Evolutionary conservation across 2,888 invertebrate genomes (phyloP).

Genomic region (Toxonevra muliebris): DNA sequence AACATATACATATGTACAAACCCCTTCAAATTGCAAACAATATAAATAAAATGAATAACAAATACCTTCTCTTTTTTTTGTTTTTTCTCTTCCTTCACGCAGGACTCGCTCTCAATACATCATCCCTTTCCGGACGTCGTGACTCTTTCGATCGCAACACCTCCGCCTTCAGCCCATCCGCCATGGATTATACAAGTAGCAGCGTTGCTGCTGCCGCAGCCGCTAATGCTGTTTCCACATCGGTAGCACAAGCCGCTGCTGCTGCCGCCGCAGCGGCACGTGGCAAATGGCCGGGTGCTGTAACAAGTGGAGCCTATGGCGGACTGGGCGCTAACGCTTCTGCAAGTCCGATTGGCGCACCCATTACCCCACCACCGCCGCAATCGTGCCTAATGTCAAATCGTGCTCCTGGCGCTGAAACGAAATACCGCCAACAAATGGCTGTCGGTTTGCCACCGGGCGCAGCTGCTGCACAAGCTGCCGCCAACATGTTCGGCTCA

Average conservation of each 20-base stretch:
- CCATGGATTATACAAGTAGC: conserved; percentile 72
- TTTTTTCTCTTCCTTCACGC: conserved; percentile 28
- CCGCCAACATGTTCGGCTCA: conserved; percentile 74
- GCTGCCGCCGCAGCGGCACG: conserved; percentile 66
- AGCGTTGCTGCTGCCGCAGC: conserved; percentile 61
- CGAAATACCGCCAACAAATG: conserved; percentile 75
- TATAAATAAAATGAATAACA: conserved; percentile 21
- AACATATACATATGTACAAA: conserved; percentile 10
- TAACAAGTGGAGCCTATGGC: conserved; percentile 51
- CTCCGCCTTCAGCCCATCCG: conserved; percentile 78
- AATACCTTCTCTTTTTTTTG: conserved; percentile 23
- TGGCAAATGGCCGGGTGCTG: conserved; percentile 29
- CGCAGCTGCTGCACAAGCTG: conserved; percentile 57
- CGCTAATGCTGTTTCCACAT: conserved; percentile 62
- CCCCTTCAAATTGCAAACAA: too few relatives aligned
- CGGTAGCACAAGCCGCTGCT: conserved; percentile 63
- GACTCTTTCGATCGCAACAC: conserved; percentile 83
- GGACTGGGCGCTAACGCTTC: conserved; percentile 59
- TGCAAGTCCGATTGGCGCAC: conserved; percentile 69
- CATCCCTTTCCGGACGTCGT: conserved; percentile 74
- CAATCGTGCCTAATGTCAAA: conserved; percentile 73
- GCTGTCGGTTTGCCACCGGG: conserved; percentile 65
- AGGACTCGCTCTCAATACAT: conserved; percentile 73
- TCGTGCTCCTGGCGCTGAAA: conserved; percentile 90
- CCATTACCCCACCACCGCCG: conserved; percentile 79